Conservation (phyloP, 1,140 invertebrate species). For the Pseudachorutes palmiensis region DNA sequence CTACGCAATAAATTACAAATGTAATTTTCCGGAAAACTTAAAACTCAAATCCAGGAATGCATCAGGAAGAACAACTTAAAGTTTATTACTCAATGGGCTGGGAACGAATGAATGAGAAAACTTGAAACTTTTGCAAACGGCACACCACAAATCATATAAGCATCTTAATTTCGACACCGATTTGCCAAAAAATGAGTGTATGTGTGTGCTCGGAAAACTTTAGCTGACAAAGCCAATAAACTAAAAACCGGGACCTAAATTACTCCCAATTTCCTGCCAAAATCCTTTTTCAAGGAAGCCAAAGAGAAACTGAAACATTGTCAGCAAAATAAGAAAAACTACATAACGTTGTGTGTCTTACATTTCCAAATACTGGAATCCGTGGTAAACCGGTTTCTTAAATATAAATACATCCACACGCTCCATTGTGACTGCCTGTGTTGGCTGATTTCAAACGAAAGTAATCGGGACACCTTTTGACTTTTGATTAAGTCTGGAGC, state of each 20-base stretch:
- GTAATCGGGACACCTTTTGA: background rate
- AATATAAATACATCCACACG: conserved; percentile 56
- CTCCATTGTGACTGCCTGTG: conserved; percentile 26
- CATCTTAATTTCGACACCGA: too few species aligned
- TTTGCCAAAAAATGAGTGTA: too few species aligned
- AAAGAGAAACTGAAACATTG: background rate
- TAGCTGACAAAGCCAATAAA: too few species aligned
- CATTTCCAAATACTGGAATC: conserved; percentile 68
- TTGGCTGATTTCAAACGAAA: too few species aligned
- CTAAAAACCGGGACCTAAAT: too few species aligned
- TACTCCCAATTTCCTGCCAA: too few species aligned
- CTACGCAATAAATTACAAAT: background rate
- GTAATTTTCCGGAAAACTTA: background rate
- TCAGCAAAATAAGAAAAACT: background rate
- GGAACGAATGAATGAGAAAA: background rate
- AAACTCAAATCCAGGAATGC: background rate
- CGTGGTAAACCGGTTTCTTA: conserved; percentile 62
- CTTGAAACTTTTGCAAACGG: too few species aligned
- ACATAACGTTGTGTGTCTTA: conserved; percentile 45
- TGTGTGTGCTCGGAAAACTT: too few species aligned
- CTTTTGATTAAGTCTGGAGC: background rate
- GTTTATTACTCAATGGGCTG: background rate
- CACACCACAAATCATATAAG: too few species aligned
- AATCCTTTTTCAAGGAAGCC: background rate
- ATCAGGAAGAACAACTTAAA: too few species aligned